Conservation (phyloP, 2,888 invertebrate species). For the Lepidocyrtinus sp. region DNA sequence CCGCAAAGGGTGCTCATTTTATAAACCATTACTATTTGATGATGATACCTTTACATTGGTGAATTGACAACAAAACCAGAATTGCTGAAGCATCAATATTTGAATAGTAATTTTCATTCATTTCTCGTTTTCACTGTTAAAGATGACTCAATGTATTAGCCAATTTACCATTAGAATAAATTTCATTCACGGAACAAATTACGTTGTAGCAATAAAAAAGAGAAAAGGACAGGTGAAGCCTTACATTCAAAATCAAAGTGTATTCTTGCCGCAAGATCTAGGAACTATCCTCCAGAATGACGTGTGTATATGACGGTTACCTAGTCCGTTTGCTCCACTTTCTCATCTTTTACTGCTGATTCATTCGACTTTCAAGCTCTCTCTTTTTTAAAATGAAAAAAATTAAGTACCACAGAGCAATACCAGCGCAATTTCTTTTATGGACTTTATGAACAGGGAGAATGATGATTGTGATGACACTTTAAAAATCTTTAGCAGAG, state of each 20-base stretch:
- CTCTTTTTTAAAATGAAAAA: conserved; percentile 10
- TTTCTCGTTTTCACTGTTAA: neutral
- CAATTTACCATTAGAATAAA: too few relatives aligned
- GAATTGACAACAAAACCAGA: conserved; percentile 13
- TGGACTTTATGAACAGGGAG: conserved; percentile 1
- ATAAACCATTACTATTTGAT: neutral
- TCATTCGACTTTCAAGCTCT: conserved; percentile 9
- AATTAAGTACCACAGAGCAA: conserved; percentile 7
- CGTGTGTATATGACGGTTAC: neutral
- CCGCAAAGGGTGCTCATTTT: conserved; percentile 50
- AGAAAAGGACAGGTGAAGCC: neutral
- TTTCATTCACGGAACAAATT: neutral
- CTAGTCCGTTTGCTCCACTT: conserved; percentile 1
- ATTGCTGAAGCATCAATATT: neutral
- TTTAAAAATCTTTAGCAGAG: conserved; percentile 1
- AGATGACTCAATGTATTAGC: neutral
- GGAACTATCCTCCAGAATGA: neutral
- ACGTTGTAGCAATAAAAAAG: neutral
- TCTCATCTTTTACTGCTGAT: conserved; percentile 1
- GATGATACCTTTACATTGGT: neutral
- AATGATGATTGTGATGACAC: conserved; percentile 1
- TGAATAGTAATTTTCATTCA: conserved; percentile 3
- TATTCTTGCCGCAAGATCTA: neutral
- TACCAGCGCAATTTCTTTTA: conserved; percentile 1
- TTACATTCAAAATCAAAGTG: neutral